Evolutionary conservation across 2,888 invertebrate species (phyloP).

Genomic region (Andrena flavipes): DNA sequence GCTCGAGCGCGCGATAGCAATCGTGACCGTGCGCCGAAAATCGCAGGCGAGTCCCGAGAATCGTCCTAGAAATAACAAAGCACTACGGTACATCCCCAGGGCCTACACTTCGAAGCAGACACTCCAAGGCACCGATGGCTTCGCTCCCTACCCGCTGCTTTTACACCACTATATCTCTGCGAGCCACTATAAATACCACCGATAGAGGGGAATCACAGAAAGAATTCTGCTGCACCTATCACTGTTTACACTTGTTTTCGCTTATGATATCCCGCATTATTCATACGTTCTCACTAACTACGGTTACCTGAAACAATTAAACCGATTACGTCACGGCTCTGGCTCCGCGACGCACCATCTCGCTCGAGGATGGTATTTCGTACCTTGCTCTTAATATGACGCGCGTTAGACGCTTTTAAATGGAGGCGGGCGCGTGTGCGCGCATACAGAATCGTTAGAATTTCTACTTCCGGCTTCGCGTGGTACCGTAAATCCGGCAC

Average conservation of each 20-base stretch:
- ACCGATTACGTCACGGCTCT: background rate
- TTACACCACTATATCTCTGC: no score
- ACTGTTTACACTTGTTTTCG: background rate
- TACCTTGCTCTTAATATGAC: background rate
- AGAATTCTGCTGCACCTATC: background rate
- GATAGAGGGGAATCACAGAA: background rate
- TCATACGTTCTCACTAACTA: background rate
- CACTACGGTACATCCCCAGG: no score
- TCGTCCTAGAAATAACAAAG: no score
- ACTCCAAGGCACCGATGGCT: no score
- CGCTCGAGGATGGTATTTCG: background rate
- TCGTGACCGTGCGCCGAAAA: no score
- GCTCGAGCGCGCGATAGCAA: no score
- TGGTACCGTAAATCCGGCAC: conserved; percentile 44
- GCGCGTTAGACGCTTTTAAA: conserved; percentile 1
- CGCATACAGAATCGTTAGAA: conserved; percentile 21
- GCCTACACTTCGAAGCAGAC: no score
- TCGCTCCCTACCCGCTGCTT: no score
- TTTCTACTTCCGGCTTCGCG: conserved; percentile 35
- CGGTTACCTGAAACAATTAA: background rate
- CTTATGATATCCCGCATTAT: background rate
- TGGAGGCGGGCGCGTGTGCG: conserved; percentile 6
- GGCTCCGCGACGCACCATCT: no score
- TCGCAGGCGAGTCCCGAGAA: no score
- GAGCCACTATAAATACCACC: background rate